Conservation (phyloP, 2,888 invertebrate genomes). For the Horisme vitalbata region DNA sequence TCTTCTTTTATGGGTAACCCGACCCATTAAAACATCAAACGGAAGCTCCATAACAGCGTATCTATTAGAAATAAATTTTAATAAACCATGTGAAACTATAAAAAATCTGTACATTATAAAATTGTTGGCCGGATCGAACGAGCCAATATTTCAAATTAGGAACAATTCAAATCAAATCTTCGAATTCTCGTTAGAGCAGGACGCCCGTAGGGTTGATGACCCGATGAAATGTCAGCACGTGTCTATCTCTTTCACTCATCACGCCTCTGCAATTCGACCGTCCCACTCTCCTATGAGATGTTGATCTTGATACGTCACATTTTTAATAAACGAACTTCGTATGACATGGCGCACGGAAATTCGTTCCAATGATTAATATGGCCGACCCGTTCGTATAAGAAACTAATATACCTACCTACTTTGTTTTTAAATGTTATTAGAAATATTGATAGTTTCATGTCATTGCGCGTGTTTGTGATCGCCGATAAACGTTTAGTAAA, state of each 20-base stretch:
- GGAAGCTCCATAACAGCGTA: conserved; percentile 64
- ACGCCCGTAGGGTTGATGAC: conserved; percentile 81
- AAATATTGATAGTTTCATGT: conserved; percentile 83
- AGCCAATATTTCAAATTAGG: conserved; percentile 78
- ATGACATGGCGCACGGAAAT: conserved; percentile 81
- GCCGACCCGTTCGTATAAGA: conserved; percentile 68
- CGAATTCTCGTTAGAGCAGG: conserved; percentile 82
- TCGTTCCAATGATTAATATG: conserved; percentile 82
- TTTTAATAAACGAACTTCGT: conserved; percentile 82
- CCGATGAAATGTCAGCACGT: conserved; percentile 80
- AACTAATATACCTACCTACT: conserved; percentile 65
- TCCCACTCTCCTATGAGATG: conserved; percentile 73
- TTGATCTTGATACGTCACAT: conserved; percentile 83
- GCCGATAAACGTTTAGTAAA: conserved; percentile 71
- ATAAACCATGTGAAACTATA: conserved; percentile 61
- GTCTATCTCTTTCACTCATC: conserved; percentile 61
- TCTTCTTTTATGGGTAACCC: conserved; percentile 57
- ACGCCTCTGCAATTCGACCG: conserved; percentile 47
- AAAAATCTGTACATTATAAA: conserved; percentile 49
- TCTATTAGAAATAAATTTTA: conserved; percentile 65
- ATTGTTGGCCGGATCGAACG: conserved; percentile 59
- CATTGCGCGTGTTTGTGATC: conserved; percentile 78
- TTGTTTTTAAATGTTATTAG: conserved; percentile 81
- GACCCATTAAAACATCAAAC: conserved; percentile 68
- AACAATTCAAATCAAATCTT: conserved; percentile 82